Percentiles rank a stretch among this genome's conserved stretches.
phyloP scores from a whole-genome alignment of 2,888 invertebrate species.

The Nomada fabriciana region DNA sequence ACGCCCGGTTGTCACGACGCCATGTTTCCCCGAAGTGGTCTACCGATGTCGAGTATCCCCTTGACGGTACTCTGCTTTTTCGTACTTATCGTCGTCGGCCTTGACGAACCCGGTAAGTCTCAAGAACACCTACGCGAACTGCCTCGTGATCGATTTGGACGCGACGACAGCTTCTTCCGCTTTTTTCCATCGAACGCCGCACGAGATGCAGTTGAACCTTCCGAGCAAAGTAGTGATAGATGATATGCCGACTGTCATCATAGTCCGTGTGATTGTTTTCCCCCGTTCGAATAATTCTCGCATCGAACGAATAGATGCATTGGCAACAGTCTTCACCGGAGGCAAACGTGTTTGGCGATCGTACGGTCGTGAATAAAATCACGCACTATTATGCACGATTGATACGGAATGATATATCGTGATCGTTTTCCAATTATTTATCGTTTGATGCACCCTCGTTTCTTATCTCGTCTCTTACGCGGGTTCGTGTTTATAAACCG shows the following conservation, averaged over 20 bases:
- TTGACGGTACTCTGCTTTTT: constrained; percentile 74
- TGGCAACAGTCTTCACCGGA: not conserved
- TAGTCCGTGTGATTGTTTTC: not conserved
- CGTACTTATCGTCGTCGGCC: constrained; percentile 70
- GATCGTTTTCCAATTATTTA: constrained; percentile 32
- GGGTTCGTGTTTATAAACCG: constrained; percentile 12
- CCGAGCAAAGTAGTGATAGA: constrained; percentile 32
- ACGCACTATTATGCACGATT: constrained; percentile 45
- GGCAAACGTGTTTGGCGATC: constrained; percentile 9
- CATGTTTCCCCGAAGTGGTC: constrained; percentile 80
- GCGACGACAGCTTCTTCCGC: constrained; percentile 9
- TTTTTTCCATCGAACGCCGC: constrained; percentile 27
- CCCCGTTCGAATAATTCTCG: not conserved
- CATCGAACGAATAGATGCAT: not conserved
- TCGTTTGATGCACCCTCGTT: constrained; percentile 2
- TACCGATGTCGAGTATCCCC: constrained; percentile 77
- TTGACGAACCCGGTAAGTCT: constrained; percentile 69
- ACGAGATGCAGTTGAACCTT: constrained; percentile 18
- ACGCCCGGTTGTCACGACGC: constrained; percentile 82
- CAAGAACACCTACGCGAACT: not conserved
- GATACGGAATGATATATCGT: constrained; percentile 38
- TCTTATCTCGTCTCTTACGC: not conserved
- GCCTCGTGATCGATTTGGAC: not conserved
- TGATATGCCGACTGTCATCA: constrained; percentile 45
- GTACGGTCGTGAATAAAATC: constrained; percentile 42